Evolutionary conservation across 2,888 invertebrate species (phyloP).

Genomic region (Empis stercorea): DNA sequence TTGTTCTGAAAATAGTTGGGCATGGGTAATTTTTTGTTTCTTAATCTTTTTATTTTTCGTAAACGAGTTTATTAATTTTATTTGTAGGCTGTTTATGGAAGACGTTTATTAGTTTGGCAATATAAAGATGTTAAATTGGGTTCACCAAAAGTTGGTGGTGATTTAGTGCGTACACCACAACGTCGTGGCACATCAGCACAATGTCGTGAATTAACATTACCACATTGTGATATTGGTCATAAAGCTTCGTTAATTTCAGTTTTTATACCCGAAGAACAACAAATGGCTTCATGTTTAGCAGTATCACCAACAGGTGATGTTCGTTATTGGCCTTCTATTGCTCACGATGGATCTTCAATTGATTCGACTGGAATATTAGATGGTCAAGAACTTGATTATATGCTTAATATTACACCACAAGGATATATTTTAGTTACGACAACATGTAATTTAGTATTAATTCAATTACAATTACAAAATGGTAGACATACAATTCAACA

Average conservation of each 20-base stretch:
- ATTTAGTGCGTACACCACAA: slow-evolving; percentile 34
- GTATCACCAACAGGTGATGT: slow-evolving; percentile 88
- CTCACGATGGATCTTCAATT: slow-evolving; percentile 72
- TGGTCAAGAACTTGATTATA: slow-evolving; percentile 72
- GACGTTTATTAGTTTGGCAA: slow-evolving; percentile 78
- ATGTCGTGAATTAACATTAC: slow-evolving; percentile 75
- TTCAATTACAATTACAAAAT: slow-evolving; percentile 46
- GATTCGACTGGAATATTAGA: slow-evolving; percentile 78
- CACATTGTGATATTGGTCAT: slow-evolving; percentile 85
- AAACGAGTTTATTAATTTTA: background rate
- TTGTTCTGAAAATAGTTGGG: slow-evolving; percentile 41
- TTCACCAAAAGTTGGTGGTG: slow-evolving; percentile 19
- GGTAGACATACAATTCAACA: slow-evolving; percentile 58
- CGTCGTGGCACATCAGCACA: slow-evolving; percentile 40
- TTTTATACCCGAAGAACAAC: slow-evolving; percentile 45
- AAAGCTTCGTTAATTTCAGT: slow-evolving; percentile 71
- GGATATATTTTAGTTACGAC: slow-evolving; percentile 83
- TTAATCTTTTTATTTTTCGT: background rate
- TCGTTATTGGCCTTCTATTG: slow-evolving; percentile 82
- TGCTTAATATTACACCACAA: slow-evolving; percentile 52
- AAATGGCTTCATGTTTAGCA: slow-evolving; percentile 74
- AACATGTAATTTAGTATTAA: slow-evolving; percentile 70
- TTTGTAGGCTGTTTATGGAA: slow-evolving; percentile 75
- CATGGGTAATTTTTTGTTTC: slow-evolving; percentile 37
- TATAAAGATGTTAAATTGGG: slow-evolving; percentile 38